These are phyloP conservation scores for Sesamia nonagrioides DNA, from an alignment of 1,140 invertebrate genomes.

Conservation along the genomic window DNA sequence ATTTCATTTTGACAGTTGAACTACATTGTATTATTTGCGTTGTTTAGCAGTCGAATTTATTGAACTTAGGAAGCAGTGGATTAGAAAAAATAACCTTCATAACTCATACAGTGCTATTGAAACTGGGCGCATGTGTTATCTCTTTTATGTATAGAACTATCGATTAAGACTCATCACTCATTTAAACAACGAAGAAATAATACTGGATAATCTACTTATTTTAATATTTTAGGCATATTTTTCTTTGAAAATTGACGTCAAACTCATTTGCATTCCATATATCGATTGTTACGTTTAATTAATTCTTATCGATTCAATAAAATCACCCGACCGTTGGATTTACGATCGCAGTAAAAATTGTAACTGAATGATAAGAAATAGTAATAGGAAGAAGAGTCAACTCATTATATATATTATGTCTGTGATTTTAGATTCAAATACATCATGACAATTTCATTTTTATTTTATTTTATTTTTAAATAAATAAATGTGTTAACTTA, in stretches of 20 bases:
- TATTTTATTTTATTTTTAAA: constrained; percentile 31
- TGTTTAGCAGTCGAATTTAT: too few relatives aligned
- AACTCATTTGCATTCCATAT: constrained; percentile 23
- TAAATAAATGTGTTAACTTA: constrained; percentile 42
- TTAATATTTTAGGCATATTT: not conserved
- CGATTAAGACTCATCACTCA: not conserved
- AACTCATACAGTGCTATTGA: not conserved
- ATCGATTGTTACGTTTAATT: constrained; percentile 15
- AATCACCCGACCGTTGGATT: not conserved
- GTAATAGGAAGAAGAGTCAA: not conserved
- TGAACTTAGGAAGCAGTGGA: too few relatives aligned
- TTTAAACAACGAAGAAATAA: constrained; percentile 17
- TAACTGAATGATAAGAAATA: not conserved
- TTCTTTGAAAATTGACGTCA: not conserved
- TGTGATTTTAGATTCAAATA: constrained; percentile 53
- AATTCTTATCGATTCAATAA: constrained; percentile 30
- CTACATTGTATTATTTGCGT: too few relatives aligned
- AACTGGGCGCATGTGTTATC: not conserved
- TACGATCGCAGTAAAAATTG: not conserved
- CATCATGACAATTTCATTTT: constrained; percentile 53
- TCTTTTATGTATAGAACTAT: not conserved
- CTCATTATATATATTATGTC: constrained; percentile 26
- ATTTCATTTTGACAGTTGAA: too few relatives aligned
- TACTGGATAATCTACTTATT: constrained; percentile 15
- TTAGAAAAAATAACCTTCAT: too few relatives aligned